Evolutionary conservation across 2,888 invertebrate species (phyloP).

Genomic region (Nomada goodeniana): DNA sequence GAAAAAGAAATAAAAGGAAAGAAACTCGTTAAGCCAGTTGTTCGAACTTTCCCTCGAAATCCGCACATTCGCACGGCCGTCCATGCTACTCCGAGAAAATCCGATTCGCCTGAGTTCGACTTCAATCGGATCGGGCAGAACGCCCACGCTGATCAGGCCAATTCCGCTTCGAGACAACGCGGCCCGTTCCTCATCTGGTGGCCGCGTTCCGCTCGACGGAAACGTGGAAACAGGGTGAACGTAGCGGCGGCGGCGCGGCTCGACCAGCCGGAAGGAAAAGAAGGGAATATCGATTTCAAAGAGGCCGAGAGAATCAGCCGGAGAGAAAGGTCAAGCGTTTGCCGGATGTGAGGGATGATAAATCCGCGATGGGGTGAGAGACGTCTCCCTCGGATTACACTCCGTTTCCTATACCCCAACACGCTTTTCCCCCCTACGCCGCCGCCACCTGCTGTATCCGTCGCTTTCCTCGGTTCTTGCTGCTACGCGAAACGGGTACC

Average conservation of each 20-base stretch:
- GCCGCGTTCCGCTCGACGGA: background rate
- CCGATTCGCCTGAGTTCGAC: slow-evolving; percentile 16
- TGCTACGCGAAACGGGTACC: background rate
- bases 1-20: background rate
- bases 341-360: slow-evolving; percentile 52
- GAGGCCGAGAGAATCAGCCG: slow-evolving; percentile 39
- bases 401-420: slow-evolving; percentile 13
- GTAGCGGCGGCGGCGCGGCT: slow-evolving; percentile 33
- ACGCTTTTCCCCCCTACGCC: background rate
- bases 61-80: background rate
- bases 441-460: background rate
- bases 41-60: slow-evolving; percentile 1
- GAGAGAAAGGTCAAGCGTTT: slow-evolving; percentile 55
- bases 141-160: slow-evolving; percentile 28
- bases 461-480: background rate
- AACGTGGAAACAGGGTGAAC: background rate
- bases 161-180: slow-evolving; percentile 26
- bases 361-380: slow-evolving; percentile 39
- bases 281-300: slow-evolving; percentile 58
- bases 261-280: slow-evolving; percentile 53
- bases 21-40: slow-evolving; percentile 9
- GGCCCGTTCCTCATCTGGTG: background rate
- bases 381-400: slow-evolving; percentile 33
- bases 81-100: background rate
- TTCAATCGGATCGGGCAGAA: slow-evolving; percentile 12